phyloP scores from a whole-genome alignment of 35 echinoderm and acorn worm species.

The Chiridota heheva region DNA sequence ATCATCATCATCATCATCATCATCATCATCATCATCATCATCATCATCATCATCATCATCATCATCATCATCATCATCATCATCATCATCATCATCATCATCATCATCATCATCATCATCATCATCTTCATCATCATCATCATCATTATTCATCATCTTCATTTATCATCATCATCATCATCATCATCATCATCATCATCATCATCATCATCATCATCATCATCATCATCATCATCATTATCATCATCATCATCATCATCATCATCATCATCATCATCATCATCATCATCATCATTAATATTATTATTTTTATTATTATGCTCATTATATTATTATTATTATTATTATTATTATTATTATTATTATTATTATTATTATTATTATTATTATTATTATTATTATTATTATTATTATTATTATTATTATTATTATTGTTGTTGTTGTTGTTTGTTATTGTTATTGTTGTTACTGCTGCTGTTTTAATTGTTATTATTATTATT shows the following conservation, averaged over 20 bases:
- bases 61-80: constrained; percentile 24
- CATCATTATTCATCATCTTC: too few species aligned
- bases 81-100: constrained; percentile 34
- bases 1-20: constrained; percentile 34
- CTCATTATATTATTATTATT: too few species aligned
- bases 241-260: constrained; percentile 28
- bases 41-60: constrained; percentile 8
- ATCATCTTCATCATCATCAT: constrained; percentile 18
- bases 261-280: constrained; percentile 33
- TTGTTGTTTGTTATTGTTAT: too few species aligned
- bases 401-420: too few species aligned
- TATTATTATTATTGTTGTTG: too few species aligned
- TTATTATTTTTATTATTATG: too few species aligned
- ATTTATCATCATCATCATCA: not conserved
- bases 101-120: constrained; percentile 50
- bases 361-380: constrained; percentile 3
- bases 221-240: constrained; percentile 36
- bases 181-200: constrained; percentile 10
- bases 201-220: constrained; percentile 28
- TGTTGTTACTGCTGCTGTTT: too few species aligned
- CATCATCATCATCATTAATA: too few species aligned
- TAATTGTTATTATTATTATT: too few species aligned
- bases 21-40: not conserved
- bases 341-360: constrained; percentile 22
- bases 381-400: too few species aligned